Base-by-base conservation (phyloP, 2,797 vertebrate species). In the Gallirallus australis region DNA sequence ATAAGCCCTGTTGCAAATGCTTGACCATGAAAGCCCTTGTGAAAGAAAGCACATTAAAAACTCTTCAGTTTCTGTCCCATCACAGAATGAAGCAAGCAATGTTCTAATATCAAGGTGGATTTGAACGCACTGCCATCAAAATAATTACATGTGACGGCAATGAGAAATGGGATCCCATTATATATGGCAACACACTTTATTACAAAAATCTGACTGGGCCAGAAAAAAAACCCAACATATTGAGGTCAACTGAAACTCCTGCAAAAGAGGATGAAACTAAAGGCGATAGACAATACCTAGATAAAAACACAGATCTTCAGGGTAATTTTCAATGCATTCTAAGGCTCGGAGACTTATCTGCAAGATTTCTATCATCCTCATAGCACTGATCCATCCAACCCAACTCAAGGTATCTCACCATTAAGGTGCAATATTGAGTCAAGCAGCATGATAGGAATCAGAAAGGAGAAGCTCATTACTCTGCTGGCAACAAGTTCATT, bases 61-160 rank as follows among this genome's bases (percentile, higher is more conserved):
- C 12, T 53, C 30, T 81, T n/a, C 57, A 17, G 16, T 83, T 66
- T 33, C 82, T 82, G 42, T 75, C 37, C 47, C 17, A 28, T 66
- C 25, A 28, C 39, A 6, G n/a, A 76, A 40, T n/a, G 33, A 86
- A 86, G 82, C 9, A 90, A 71, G 16, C 17, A 15, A 7, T 2
- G 50, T 57, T 79, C 59, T 60, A 76, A 70, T 53, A 94, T 69
- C 76, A 82, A 84, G 12, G 76, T 50, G 50, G 77, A 86, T 94
- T 92, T 72, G 52, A 86, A 82, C 42, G 52, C 57, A 18, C 18
- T 91, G 81, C 45, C 57, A 73, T 83, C 75, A 63, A 78, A 91
- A 66, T 72, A 94, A 91, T 90, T 94, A 45, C 42, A n/a, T 56
- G 45, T 94, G 90, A 69, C 89, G 93, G 80, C 90, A 59, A 88